phyloP scores from a whole-genome alignment of 1,140 invertebrate species.

The Cyclargus thomasi region DNA sequence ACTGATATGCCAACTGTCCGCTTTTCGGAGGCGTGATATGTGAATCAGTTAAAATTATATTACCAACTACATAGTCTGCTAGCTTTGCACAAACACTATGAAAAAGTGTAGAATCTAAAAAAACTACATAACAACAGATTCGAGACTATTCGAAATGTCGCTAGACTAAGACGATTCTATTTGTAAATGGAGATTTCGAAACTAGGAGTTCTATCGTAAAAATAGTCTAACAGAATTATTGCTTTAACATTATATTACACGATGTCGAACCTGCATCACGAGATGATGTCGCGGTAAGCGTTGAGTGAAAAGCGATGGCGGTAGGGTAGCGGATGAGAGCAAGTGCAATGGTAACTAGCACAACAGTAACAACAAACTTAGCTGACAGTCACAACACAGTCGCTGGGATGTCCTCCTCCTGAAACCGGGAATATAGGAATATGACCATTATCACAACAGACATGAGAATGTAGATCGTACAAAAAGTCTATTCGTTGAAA shows the following conservation, averaged over 20 bases:
- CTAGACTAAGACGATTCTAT: slow-evolving; percentile 24
- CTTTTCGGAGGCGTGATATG: slow-evolving; percentile 62
- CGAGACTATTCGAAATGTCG: not conserved
- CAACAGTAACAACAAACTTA: slow-evolving; percentile 67
- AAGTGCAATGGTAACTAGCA: slow-evolving; percentile 56
- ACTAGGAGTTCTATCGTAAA: not conserved
- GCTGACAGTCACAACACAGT: slow-evolving; percentile 65
- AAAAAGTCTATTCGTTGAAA: too few relatives aligned
- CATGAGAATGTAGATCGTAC: not conserved
- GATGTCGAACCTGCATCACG: not conserved
- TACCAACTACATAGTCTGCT: slow-evolving; percentile 14
- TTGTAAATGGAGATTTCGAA: not conserved
- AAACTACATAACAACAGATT: slow-evolving; percentile 16
- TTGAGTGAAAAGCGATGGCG: slow-evolving; percentile 58
- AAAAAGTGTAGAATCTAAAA: slow-evolving; percentile 11
- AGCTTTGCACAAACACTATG: slow-evolving; percentile 11
- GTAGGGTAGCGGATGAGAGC: slow-evolving; percentile 66
- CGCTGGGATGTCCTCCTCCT: slow-evolving; percentile 69
- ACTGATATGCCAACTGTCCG: slow-evolving; percentile 61
- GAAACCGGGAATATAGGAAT: slow-evolving; percentile 25
- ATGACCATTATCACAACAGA: not conserved
- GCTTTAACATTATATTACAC: slow-evolving; percentile 54
- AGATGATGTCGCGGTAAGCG: slow-evolving; percentile 20
- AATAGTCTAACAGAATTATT: slow-evolving; percentile 41
- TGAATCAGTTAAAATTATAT: slow-evolving; percentile 33